A percentile compares a stretch with the other conserved stretches of the same genome.
These are phyloP conservation scores for Prionchulus punctatus DNA, from an alignment of 2,888 invertebrate species.

Conservation along the genomic window DNA sequence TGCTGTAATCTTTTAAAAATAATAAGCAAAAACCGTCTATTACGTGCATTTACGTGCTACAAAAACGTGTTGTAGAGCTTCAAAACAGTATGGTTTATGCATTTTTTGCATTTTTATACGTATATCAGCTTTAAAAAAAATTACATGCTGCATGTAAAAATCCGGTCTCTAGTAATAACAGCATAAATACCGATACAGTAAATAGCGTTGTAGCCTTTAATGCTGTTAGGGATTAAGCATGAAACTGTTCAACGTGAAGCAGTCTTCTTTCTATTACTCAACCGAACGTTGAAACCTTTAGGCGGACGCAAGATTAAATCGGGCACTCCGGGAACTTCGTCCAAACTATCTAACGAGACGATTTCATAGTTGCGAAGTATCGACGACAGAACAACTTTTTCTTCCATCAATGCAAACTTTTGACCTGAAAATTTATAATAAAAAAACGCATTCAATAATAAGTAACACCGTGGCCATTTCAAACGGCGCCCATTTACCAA, in stretches of 20 bases:
- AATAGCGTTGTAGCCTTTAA: no score
- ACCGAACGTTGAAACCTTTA: not conserved
- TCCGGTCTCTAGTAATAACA: not conserved
- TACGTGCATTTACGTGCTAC: not conserved
- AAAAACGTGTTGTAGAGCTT: not conserved
- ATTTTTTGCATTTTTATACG: not conserved
- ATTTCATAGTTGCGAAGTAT: constrained; percentile 31
- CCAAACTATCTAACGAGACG: constrained; percentile 24
- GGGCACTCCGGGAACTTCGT: constrained; percentile 26
- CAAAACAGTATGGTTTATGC: not conserved
- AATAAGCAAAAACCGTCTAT: no score
- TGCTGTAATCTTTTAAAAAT: not conserved
- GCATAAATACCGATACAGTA: no score
- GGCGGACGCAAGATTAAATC: constrained; percentile 22
- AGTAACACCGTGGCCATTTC: no score
- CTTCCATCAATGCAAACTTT: constrained; percentile 36
- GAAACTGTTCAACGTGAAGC: no score
- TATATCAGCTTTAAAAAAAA: not conserved
- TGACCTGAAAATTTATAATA: constrained; percentile 26
- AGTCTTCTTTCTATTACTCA: not conserved
- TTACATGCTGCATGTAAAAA: not conserved
- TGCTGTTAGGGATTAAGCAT: no score
- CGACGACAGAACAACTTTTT: constrained; percentile 33
- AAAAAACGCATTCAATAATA: no score
- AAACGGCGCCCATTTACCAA: no score